Percentiles rank a stretch among this genome's conserved stretches.
phyloP scores from a whole-genome alignment of 2,888 invertebrate species.

The Uropetala carovei region DNA sequence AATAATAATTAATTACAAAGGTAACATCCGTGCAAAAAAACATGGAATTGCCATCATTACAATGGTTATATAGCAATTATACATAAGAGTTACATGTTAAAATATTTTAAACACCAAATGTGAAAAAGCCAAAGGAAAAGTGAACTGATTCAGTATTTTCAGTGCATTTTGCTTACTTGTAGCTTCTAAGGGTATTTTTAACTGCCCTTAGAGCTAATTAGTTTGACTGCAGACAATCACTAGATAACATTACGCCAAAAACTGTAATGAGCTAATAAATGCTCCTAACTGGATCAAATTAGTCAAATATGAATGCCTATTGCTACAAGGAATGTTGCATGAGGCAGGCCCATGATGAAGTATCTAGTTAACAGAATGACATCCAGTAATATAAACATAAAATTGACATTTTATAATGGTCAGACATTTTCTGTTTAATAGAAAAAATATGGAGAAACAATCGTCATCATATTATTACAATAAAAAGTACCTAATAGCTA shows the following conservation, averaged over 20 bases:
- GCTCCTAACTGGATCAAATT: background rate
- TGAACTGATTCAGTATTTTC: background rate
- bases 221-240: background rate
- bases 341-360: background rate
- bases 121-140: background rate
- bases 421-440: background rate
- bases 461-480: background rate
- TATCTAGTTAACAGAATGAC: background rate
- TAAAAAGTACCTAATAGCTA: slow-evolving; percentile 11
- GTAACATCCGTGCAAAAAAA: slow-evolving; percentile 39
- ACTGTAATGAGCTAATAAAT: background rate
- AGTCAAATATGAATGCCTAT: background rate
- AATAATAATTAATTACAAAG: slow-evolving; percentile 2
- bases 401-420: background rate
- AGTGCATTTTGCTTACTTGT: background rate
- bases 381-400: background rate
- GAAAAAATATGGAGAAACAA: slow-evolving; percentile 5
- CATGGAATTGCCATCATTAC: slow-evolving; percentile 15
- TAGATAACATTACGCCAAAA: background rate
- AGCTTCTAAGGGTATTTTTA: background rate
- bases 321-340: slow-evolving; percentile 37
- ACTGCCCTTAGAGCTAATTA: background rate
- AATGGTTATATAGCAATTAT: background rate
- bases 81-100: background rate
- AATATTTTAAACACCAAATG: slow-evolving; percentile 26